These are phyloP conservation scores for Alosa alosa DNA, from an alignment of 2,113 vertebrate genomes.

Conservation along the genomic window DNA sequence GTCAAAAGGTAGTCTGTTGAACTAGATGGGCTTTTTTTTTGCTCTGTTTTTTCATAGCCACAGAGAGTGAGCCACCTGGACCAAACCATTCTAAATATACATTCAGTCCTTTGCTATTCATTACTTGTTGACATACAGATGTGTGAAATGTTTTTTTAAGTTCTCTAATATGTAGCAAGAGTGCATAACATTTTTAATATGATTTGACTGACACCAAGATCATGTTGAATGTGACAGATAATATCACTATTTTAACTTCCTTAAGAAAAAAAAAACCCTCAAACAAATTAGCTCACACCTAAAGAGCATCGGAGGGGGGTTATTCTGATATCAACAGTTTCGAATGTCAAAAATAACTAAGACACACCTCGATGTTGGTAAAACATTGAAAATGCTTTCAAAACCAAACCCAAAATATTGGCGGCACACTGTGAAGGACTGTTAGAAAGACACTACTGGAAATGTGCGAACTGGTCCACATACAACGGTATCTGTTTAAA, in stretches of 20 bases:
- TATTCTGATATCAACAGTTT: neutral
- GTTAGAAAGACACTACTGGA: neutral
- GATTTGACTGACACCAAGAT: neutral
- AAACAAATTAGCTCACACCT: neutral
- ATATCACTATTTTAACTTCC: neutral
- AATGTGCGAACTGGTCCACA: neutral
- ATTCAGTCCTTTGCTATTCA: neutral
- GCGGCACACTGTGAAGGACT: neutral
- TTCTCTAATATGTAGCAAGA: neutral
- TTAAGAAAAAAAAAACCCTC: neutral
- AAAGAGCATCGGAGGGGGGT: neutral
- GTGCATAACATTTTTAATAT: neutral
- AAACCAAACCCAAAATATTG: neutral
- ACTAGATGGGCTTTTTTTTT: slow-evolving; percentile 29
- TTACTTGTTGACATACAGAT: neutral
- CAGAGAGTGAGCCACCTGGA: neutral
- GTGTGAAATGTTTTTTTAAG: neutral
- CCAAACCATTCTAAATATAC: neutral
- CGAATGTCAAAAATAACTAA: neutral
- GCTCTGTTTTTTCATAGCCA: neutral
- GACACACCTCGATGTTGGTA: neutral
- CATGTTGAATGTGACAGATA: neutral
- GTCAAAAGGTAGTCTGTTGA: slow-evolving; percentile 50
- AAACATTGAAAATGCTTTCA: neutral
- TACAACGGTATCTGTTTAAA: slow-evolving; percentile 5